A percentile compares a stretch with the other conserved stretches of the same genome.
These are phyloP conservation scores for Tenodera sinensis DNA, from an alignment of 2,888 invertebrate species.

Conservation along the genomic window DNA sequence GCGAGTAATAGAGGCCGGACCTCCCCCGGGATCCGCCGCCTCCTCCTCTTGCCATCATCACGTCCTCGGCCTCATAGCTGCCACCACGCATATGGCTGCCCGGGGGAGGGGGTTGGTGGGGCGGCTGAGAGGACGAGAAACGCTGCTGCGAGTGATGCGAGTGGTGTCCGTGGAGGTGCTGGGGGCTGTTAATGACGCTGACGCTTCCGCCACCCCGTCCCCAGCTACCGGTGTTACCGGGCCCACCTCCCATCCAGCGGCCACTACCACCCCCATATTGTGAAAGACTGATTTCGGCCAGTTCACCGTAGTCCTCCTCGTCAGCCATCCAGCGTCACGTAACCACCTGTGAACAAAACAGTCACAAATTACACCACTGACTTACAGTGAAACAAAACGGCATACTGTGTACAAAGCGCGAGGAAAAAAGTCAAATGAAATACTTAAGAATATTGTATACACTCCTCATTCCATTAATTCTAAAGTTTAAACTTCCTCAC, in stretches of 20 bases:
- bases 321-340: slow-evolving; percentile 41
- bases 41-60: slow-evolving; percentile 45
- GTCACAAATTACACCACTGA: background rate
- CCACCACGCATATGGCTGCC: slow-evolving; percentile 7
- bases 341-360: slow-evolving; percentile 39
- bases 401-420: background rate
- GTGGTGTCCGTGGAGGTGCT: slow-evolving; percentile 37
- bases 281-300: slow-evolving; percentile 43
- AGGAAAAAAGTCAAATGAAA: too few relatives aligned
- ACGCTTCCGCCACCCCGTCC: slow-evolving; percentile 38
- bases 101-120: slow-evolving; percentile 10
- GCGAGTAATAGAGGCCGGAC: slow-evolving; percentile 77
- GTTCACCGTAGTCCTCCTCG: slow-evolving; percentile 46
- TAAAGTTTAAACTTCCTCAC: too few relatives aligned
- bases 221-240: slow-evolving; percentile 32
- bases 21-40: slow-evolving; percentile 43
- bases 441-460: too few relatives aligned
- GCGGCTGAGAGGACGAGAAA: slow-evolving; percentile 34
- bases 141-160: slow-evolving; percentile 16
- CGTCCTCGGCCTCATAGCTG: slow-evolving; percentile 42
- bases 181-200: slow-evolving; percentile 38
- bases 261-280: slow-evolving; percentile 33
- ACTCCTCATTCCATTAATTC: too few relatives aligned
- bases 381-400: too few relatives aligned
- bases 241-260: slow-evolving; percentile 34